Percentiles rank a stretch among this genome's conserved stretches.
Evolutionary conservation across 2,113 vertebrate genomes (phyloP).

Genomic region (Tauraco erythrolophus): DNA sequence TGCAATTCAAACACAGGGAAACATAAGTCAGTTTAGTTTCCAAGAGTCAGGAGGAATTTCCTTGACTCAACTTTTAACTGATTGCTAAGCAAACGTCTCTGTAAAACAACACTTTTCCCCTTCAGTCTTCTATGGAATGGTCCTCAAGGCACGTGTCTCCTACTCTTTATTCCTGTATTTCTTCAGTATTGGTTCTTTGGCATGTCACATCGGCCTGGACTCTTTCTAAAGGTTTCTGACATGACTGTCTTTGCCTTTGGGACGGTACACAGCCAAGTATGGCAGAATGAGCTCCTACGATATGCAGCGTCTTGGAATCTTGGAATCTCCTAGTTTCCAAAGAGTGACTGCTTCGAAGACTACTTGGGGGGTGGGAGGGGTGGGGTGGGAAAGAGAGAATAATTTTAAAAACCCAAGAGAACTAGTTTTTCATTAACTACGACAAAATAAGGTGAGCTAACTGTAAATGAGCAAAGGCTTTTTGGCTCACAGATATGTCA

Average conservation of each 20-base stretch:
- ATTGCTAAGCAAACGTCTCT: neutral
- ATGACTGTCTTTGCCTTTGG: neutral
- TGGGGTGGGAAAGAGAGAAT: neutral
- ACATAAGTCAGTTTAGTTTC: constrained; percentile 7
- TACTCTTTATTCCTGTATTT: neutral
- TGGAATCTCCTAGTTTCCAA: neutral
- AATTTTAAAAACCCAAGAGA: neutral
- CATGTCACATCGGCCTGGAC: neutral
- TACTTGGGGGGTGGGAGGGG: neutral
- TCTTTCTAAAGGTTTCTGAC: neutral
- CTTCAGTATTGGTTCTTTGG: neutral
- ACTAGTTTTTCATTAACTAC: neutral
- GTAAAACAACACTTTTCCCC: neutral
- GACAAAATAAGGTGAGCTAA: neutral
- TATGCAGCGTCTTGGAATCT: neutral
- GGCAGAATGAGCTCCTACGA: neutral
- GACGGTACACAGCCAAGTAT: neutral
- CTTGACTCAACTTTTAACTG: neutral
- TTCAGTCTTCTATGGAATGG: neutral
- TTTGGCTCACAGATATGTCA: neutral
- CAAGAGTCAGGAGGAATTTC: neutral
- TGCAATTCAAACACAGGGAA: constrained; percentile 76
- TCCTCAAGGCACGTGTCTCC: neutral
- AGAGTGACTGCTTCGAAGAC: neutral
- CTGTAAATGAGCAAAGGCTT: neutral